These are phyloP conservation scores for Anoura caudifer DNA, from an alignment of 2,113 vertebrate genomes.

Conservation along the genomic window DNA sequence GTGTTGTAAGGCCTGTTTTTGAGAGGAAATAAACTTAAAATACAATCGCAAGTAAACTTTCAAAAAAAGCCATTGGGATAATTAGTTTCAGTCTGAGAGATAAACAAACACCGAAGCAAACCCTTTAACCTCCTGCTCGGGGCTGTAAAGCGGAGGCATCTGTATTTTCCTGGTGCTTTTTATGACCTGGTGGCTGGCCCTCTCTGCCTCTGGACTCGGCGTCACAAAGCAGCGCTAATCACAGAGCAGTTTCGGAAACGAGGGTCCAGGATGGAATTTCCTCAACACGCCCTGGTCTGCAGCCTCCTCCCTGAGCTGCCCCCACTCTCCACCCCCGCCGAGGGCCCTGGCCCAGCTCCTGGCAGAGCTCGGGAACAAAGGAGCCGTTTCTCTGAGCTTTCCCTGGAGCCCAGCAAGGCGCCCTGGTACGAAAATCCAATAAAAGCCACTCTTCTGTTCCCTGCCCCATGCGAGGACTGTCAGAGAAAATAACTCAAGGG, in stretches of 20 bases:
- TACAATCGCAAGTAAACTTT: background rate
- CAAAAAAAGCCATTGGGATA: conserved; percentile 8
- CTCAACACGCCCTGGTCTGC: conserved; percentile 31
- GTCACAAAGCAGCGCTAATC: conserved; percentile 59
- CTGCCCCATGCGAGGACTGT: background rate
- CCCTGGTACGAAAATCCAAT: background rate
- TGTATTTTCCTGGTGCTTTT: conserved; percentile 47
- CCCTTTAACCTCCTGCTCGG: background rate
- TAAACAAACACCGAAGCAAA: conserved; percentile 51
- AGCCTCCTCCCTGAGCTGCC: background rate
- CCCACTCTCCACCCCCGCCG: background rate
- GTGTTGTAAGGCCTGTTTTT: background rate
- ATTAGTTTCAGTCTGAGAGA: conserved; percentile 38
- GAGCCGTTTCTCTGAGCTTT: conserved; percentile 10
- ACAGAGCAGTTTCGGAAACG: conserved; percentile 65
- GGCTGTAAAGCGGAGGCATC: background rate
- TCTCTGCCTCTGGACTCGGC: background rate
- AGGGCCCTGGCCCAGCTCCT: background rate
- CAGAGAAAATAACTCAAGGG: background rate
- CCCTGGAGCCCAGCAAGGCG: background rate
- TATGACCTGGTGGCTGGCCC: conserved; percentile 44
- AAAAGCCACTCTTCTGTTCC: conserved; percentile 4
- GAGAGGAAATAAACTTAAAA: conserved; percentile 39
- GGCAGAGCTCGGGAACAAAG: conserved; percentile 59
- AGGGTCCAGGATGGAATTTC: conserved; percentile 71